These are phyloP conservation scores for Caloenas nicobarica DNA, from an alignment of 2,113 vertebrate species.

Conservation along the genomic window DNA sequence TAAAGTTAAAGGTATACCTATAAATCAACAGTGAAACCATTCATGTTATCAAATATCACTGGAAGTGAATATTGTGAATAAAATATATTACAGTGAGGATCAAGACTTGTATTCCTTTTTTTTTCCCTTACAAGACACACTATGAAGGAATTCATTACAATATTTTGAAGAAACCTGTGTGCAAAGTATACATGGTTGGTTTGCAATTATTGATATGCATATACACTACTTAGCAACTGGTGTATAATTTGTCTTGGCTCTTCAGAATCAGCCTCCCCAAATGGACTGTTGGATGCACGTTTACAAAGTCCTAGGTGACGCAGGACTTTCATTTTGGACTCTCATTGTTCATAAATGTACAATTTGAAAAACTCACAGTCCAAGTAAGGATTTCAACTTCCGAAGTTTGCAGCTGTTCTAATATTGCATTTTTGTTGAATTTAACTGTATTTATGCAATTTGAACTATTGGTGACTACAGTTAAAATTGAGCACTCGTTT, in stretches of 20 bases:
- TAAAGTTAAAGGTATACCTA: conserved; percentile 18
- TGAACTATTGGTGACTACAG: background rate
- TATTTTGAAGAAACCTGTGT: background rate
- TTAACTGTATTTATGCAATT: background rate
- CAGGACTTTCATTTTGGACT: background rate
- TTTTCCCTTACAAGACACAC: background rate
- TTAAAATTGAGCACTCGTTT: background rate
- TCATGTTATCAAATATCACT: background rate
- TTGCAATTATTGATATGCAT: background rate
- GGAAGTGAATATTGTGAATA: background rate
- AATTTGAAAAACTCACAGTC: background rate
- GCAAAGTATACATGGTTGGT: background rate
- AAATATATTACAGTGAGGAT: conserved; percentile 8
- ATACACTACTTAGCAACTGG: background rate
- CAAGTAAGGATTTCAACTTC: background rate
- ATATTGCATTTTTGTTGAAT: background rate
- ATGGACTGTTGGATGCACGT: background rate
- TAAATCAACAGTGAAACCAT: conserved; percentile 19
- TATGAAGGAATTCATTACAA: background rate
- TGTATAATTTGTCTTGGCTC: background rate
- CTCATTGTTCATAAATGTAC: background rate
- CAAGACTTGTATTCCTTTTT: background rate
- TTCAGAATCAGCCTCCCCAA: background rate
- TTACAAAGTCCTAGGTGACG: background rate
- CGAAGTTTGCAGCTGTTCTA: background rate